These are phyloP conservation scores for Bombycilla garrulus DNA, from an alignment of 2,113 vertebrate genomes.

Conservation along the genomic window DNA sequence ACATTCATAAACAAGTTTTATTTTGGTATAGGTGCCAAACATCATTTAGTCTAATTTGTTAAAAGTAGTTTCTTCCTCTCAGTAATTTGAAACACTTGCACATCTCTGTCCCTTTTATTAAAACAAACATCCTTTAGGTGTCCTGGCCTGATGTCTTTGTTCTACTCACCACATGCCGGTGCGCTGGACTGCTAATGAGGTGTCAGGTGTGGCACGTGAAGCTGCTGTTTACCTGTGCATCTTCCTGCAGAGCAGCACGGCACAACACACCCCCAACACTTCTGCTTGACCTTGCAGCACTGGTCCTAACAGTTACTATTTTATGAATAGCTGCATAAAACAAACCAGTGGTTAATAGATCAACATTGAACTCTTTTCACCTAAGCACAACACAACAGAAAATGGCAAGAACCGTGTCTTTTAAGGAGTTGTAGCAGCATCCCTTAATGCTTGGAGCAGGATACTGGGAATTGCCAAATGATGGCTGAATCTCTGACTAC, in stretches of 20 bases:
- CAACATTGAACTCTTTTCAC: neutral
- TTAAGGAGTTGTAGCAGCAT: neutral
- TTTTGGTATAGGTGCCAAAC: neutral
- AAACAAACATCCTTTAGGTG: neutral
- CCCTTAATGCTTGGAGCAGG: neutral
- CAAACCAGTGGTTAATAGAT: neutral
- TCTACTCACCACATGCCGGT: neutral
- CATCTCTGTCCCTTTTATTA: neutral
- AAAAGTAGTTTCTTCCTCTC: neutral
- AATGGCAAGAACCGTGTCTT: neutral
- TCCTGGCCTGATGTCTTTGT: neutral
- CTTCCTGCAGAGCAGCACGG: neutral
- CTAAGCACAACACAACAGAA: neutral
- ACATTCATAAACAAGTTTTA: neutral
- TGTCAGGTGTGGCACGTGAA: neutral
- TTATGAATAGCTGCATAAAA: neutral
- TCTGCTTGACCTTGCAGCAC: neutral
- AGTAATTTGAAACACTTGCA: neutral
- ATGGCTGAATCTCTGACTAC: neutral
- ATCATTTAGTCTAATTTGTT: neutral
- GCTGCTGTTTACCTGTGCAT: neutral
- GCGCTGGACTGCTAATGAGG: neutral
- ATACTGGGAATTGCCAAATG: neutral
- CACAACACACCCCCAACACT: neutral
- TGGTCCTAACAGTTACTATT: neutral